These are phyloP conservation scores for Kryptopterus vitreolus DNA, from an alignment of 2,797 vertebrate species.

Conservation along the genomic window DNA sequence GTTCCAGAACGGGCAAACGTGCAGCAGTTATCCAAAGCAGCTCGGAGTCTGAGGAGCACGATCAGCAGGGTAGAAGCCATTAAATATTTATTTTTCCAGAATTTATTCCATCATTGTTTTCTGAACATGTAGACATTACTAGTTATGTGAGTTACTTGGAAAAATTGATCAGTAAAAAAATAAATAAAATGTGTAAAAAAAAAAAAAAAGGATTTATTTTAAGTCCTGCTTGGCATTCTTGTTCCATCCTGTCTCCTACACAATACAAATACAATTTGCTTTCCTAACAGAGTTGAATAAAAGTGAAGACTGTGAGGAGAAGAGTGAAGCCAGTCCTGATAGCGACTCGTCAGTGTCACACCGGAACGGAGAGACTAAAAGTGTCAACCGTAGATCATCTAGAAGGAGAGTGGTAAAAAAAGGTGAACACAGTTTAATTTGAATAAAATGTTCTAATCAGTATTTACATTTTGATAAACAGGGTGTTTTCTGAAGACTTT, in stretches of 20 bases:
- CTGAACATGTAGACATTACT: not conserved
- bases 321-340: conserved; percentile 60
- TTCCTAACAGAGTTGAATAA: conserved; percentile 59
- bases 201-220: too few relatives aligned
- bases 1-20: conserved; percentile 67
- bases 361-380: conserved; percentile 61
- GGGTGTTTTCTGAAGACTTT: not conserved
- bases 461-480: not conserved
- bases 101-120: not conserved
- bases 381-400: conserved; percentile 28
- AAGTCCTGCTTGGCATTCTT: too few relatives aligned
- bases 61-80: conserved; percentile 34
- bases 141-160: not conserved
- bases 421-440: conserved; percentile 24
- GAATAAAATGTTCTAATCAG: not conserved
- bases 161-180: too few relatives aligned
- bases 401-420: conserved; percentile 22
- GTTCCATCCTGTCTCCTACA: not conserved
- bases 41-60: conserved; percentile 72
- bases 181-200: too few relatives aligned
- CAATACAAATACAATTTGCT: not conserved
- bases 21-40: conserved; percentile 73
- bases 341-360: conserved; percentile 57
- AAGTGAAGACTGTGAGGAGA: conserved; percentile 64
- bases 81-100: not conserved